Base-by-base conservation (phyloP, 2,797 vertebrate species). In the Schizothorax lantsangensis region DNA sequence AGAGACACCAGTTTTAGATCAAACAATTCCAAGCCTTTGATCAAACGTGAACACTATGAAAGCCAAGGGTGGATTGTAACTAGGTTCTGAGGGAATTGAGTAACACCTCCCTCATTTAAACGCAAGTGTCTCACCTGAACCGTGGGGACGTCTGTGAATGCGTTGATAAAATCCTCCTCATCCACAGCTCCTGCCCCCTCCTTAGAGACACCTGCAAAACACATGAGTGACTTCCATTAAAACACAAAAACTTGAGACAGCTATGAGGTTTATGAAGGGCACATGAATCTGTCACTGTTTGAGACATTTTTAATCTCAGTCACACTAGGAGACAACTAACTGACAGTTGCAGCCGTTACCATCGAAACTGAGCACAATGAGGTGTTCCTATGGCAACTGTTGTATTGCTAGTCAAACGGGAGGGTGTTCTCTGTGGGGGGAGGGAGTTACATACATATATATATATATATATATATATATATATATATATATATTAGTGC, bases 161-260 rank as follows among this genome's bases (percentile, higher is more conserved):
- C 95, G 93, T 96, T 98, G 90, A 97, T 94, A 89, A 99, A 99
- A 92, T 99, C 98, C 79, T 99, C 98, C 89, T 99, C 98, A 93
- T 99, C 98, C 81, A 99, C 91, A 52, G 90, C 98, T 64, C 97
- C 97, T 0, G 97, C 95, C 89, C 95, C 96, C 90, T 99, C 98
- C 94, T 98, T 99, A 81, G 97, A 95, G 77, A 91, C 90, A 93
- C 97, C 98, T 96, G 88, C 78, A 92, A 81, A 72, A 86, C 71
- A 86, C 66, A 47, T 17, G 11, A 82, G 26, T 5, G 33, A 43
- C 68, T 59, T 30, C 49, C 26, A 49, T 85, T 81, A 69, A 82
- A 43, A 83, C 38, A 57, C 57, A 30, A 33, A 87, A 33, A 87
- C 36, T 57, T 4, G 40, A 45, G 59, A 66, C 36, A 79, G 26